phyloP scores from a whole-genome alignment of 1,140 invertebrate species.

The Neotoxoptera formosana region DNA sequence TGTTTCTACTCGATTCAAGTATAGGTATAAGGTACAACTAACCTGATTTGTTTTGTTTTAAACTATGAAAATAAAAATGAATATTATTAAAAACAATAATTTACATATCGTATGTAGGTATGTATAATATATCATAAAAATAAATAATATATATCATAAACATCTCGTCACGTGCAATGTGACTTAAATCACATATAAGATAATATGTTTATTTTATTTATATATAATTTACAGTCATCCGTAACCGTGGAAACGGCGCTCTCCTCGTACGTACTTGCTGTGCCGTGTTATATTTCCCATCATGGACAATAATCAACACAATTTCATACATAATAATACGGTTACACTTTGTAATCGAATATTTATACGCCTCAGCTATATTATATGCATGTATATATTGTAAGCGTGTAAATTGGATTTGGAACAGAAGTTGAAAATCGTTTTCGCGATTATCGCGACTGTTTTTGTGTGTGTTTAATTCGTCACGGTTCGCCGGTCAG shows the following conservation, averaged over 20 bases:
- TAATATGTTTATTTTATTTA: background rate
- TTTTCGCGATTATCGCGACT: background rate
- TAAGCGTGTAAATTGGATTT: background rate
- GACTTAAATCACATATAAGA: background rate
- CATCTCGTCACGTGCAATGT: background rate
- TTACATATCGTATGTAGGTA: background rate
- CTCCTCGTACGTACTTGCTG: background rate
- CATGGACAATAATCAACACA: slow-evolving; percentile 4
- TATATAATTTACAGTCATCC: background rate
- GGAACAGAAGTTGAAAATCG: background rate
- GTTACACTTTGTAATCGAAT: slow-evolving; percentile 10
- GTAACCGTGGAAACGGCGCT: background rate
- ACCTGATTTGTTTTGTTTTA: background rate
- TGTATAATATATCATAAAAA: background rate
- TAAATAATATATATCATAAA: background rate
- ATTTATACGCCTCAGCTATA: background rate
- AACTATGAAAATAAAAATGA: background rate
- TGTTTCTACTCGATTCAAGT: too few species aligned
- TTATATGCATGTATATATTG: slow-evolving; percentile 2
- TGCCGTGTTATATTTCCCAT: background rate
- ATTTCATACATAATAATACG: slow-evolving; percentile 11
- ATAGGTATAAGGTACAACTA: too few species aligned
- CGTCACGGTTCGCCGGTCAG: background rate
- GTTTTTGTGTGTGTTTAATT: slow-evolving; percentile 6
- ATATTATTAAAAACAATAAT: background rate